Percentiles rank a stretch among this genome's conserved stretches.
phyloP scores from a whole-genome alignment of 1,140 invertebrate genomes.

The Pentalonia nigronervosa region DNA sequence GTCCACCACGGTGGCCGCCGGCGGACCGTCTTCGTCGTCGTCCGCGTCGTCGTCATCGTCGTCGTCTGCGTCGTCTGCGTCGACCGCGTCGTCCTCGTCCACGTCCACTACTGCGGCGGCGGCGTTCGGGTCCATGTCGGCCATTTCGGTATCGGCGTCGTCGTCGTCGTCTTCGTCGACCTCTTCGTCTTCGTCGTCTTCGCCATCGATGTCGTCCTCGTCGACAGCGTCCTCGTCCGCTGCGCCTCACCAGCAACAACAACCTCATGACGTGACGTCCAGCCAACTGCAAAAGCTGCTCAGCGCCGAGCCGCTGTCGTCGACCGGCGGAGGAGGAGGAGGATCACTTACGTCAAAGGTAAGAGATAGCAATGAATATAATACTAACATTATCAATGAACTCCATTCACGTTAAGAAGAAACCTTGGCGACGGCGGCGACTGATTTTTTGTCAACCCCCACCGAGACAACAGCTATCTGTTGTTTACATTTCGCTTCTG shows the following conservation, averaged over 20 bases:
- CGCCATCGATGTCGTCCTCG: neutral
- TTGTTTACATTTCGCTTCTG: no score
- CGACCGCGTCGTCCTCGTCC: constrained; percentile 63
- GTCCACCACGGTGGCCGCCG: constrained; percentile 46
- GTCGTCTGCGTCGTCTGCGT: neutral
- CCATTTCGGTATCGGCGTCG: constrained; percentile 63
- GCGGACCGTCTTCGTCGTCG: neutral
- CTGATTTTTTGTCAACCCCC: no score
- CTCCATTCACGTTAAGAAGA: no score
- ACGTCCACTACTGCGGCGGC: constrained; percentile 79
- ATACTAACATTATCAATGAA: no score
- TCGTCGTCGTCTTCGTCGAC: constrained; percentile 58
- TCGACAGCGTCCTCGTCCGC: no score
- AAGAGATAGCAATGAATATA: neutral
- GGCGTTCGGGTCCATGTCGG: constrained; percentile 77
- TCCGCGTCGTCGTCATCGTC: neutral
- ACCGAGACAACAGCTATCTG: no score
- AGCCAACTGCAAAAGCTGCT: constrained; percentile 71
- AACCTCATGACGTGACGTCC: constrained; percentile 54
- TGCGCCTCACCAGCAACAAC: neutral
- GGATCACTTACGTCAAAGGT: neutral
- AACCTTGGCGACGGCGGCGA: no score
- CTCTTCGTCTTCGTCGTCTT: constrained; percentile 53
- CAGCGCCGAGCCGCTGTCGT: constrained; percentile 66
- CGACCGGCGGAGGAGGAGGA: neutral